Evolutionary conservation across 2,113 vertebrate species (phyloP).

Genomic region (Promerops cafer): DNA sequence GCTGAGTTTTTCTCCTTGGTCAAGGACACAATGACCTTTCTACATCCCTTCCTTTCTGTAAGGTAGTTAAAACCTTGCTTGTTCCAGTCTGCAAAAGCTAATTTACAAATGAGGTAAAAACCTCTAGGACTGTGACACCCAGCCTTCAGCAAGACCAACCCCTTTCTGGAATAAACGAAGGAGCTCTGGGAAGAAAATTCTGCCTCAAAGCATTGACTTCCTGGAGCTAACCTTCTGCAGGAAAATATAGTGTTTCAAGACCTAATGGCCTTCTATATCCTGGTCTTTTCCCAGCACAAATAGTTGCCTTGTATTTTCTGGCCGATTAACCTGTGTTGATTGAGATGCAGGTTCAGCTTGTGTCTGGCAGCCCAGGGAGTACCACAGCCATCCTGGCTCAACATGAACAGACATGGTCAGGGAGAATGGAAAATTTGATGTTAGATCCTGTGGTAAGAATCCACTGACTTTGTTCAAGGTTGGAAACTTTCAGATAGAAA

Average conservation of each 20-base stretch:
- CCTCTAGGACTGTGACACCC: not conserved
- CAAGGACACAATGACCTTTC: not conserved
- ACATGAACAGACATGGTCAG: rapidly evolving
- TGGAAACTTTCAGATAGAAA: not conserved
- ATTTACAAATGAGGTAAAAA: not conserved
- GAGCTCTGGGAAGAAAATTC: not conserved
- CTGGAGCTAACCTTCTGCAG: not conserved
- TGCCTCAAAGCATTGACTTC: not conserved
- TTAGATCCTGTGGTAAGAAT: not conserved
- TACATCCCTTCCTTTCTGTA: not conserved
- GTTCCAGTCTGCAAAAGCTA: not conserved
- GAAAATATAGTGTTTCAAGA: not conserved
- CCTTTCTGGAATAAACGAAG: not conserved
- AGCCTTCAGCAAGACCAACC: not conserved
- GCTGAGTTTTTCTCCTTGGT: not conserved
- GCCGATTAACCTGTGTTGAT: not conserved
- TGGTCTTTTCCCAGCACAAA: not conserved
- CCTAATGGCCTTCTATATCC: not conserved
- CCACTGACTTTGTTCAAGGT: not conserved
- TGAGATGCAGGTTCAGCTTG: not conserved
- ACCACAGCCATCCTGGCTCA: rapidly evolving
- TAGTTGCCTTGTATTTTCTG: rapidly evolving
- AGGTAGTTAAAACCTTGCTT: not conserved
- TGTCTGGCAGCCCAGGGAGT: not conserved
- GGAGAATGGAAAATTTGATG: not conserved